phyloP scores from a whole-genome alignment of 2,113 vertebrate species.

The Aspiorhynchus laticeps region DNA sequence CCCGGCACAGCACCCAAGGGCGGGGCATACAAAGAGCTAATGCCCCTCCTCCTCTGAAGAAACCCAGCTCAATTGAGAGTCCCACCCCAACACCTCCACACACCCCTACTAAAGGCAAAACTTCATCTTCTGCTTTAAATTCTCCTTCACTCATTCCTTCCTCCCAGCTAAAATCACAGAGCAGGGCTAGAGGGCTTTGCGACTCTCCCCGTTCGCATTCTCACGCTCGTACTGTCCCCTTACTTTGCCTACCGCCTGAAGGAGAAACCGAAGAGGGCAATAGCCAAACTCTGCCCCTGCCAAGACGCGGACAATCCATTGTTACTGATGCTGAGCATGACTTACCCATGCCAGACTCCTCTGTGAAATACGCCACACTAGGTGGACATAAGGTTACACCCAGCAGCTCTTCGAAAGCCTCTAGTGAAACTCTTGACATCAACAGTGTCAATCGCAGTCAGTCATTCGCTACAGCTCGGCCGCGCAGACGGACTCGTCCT shows the following conservation, averaged over 20 bases:
- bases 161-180: conserved; percentile 74
- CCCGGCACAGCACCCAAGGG: conserved; percentile 73
- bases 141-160: conserved; percentile 71
- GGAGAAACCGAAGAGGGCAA: conserved; percentile 67
- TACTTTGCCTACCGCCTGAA: conserved; percentile 83
- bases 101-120: conserved; percentile 82
- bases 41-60: conserved; percentile 83
- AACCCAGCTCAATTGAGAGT: conserved; percentile 71
- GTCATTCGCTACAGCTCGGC: conserved; percentile 86
- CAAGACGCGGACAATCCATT: conserved; percentile 14
- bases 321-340: conserved; percentile 50
- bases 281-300: conserved; percentile 42
- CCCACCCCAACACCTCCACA: conserved; percentile 83
- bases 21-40: conserved; percentile 81
- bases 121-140: conserved; percentile 80
- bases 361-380: conserved; percentile 83
- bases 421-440: conserved; percentile 71
- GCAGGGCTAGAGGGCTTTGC: conserved; percentile 51
- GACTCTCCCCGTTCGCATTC: conserved; percentile 17
- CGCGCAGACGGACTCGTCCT: conserved; percentile 90
- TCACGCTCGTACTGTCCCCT: conserved; percentile 67
- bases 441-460: conserved; percentile 95
- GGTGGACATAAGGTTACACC: conserved; percentile 81
- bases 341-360: conserved; percentile 75
- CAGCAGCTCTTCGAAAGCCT: conserved; percentile 81